Evolutionary conservation across 2,797 vertebrate genomes (phyloP).

Genomic region (Liparis tanakae): DNA sequence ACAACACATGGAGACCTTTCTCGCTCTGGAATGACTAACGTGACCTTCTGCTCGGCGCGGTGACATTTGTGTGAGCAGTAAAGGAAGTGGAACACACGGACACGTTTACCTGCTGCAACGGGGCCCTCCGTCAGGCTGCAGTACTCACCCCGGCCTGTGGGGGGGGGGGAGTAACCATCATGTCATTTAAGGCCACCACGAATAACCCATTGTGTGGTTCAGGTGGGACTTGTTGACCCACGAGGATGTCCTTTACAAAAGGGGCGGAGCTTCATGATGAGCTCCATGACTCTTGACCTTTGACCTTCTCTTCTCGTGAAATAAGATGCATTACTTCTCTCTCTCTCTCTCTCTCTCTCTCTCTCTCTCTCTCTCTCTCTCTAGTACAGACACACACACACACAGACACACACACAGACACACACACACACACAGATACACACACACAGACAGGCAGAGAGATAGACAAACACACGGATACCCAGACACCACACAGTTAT

Average conservation of each 20-base stretch:
- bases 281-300: slow-evolving; percentile 39
- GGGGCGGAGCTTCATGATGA: slow-evolving; percentile 52
- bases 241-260: slow-evolving; percentile 8
- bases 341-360: slow-evolving; percentile 13
- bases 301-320: slow-evolving; percentile 63
- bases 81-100: background rate
- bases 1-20: background rate
- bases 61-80: background rate
- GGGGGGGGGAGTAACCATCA: background rate
- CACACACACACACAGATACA: no score
- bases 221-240: slow-evolving; percentile 31
- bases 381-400: background rate
- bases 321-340: slow-evolving; percentile 70
- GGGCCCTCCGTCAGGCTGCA: background rate
- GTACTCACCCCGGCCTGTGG: no score
- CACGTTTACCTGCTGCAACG: background rate
- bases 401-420: no score
- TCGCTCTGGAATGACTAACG: background rate
- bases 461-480: no score
- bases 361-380: slow-evolving; percentile 18
- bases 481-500: no score
- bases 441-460: no score
- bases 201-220: background rate
- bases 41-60: background rate
- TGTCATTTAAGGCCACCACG: slow-evolving; percentile 13